These are phyloP conservation scores for Limanda limanda DNA, from an alignment of 2,113 vertebrate genomes.

Conservation along the genomic window DNA sequence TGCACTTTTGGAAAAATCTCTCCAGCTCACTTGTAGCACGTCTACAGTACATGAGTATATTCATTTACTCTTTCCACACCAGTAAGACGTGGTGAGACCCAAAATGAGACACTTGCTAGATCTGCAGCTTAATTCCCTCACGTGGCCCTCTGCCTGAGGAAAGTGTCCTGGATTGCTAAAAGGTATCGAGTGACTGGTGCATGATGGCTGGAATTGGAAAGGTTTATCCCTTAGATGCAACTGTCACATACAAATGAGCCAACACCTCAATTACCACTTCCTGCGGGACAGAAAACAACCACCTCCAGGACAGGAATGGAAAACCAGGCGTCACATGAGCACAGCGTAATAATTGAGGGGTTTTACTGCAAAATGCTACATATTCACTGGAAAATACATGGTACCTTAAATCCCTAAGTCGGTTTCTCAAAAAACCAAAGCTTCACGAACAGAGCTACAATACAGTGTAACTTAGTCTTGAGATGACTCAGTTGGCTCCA, in stretches of 20 bases:
- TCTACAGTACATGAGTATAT: neutral
- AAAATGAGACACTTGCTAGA: constrained; percentile 26
- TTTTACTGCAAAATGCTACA: constrained; percentile 61
- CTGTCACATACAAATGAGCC: constrained; percentile 62
- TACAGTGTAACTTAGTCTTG: constrained; percentile 15
- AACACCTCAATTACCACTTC: constrained; percentile 63
- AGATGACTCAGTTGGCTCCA: constrained; percentile 28
- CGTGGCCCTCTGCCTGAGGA: constrained; percentile 13
- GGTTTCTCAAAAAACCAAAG: constrained; percentile 32
- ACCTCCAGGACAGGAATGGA: constrained; percentile 55
- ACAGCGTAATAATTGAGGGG: constrained; percentile 68
- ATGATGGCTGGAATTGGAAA: constrained; percentile 60
- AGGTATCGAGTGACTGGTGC: constrained; percentile 62
- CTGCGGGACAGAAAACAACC: constrained; percentile 55
- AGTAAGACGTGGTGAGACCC: constrained; percentile 9
- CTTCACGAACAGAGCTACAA: constrained; percentile 30
- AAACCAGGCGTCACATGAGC: constrained; percentile 59
- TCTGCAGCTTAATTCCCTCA: constrained; percentile 10
- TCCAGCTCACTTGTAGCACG: neutral
- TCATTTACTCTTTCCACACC: constrained; percentile 11
- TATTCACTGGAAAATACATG: constrained; percentile 66
- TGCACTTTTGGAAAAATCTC: neutral
- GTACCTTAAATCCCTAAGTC: constrained; percentile 58
- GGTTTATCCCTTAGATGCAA: constrained; percentile 60
- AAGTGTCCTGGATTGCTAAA: constrained; percentile 21